phyloP scores from a whole-genome alignment of 2,113 vertebrate genomes.

The Pterocles orientalis region DNA sequence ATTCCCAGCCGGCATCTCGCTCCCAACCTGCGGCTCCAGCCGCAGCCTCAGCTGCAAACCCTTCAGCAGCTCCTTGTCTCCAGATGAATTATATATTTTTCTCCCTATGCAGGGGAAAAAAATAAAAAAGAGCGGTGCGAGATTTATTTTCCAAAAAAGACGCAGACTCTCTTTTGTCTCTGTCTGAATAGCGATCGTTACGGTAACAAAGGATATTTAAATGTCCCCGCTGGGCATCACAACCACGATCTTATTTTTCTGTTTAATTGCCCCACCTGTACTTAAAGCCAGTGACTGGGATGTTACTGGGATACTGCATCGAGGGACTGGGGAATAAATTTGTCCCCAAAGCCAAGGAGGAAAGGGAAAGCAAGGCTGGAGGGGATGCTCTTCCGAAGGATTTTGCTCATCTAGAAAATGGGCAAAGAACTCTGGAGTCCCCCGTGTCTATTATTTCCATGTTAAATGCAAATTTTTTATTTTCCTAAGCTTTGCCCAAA shows the following conservation, averaged over 20 bases:
- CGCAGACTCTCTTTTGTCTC: not conserved
- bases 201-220: conserved; percentile 14
- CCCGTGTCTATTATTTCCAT: not conserved
- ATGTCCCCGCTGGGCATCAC: not conserved
- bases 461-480: not conserved
- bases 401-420: not conserved
- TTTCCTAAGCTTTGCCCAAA: not conserved
- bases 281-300: not conserved
- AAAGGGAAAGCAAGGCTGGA: not conserved
- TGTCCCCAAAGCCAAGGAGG: not conserved
- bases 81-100: conserved; percentile 45
- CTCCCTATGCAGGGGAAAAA: not conserved
- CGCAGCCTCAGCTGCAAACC: conserved; percentile 34
- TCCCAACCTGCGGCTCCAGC: not conserved
- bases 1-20: not conserved
- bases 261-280: conserved; percentile 17
- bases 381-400: not conserved
- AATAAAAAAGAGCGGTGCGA: not conserved
- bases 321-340: not conserved
- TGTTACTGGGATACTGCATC: not conserved
- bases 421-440: not conserved
- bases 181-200: not conserved
- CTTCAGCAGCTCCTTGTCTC: conserved; percentile 56
- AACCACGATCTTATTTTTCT: not conserved
- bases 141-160: conserved; percentile 14